Conservation (phyloP, 2,797 vertebrate genomes). For the Gallinago stenura region DNA sequence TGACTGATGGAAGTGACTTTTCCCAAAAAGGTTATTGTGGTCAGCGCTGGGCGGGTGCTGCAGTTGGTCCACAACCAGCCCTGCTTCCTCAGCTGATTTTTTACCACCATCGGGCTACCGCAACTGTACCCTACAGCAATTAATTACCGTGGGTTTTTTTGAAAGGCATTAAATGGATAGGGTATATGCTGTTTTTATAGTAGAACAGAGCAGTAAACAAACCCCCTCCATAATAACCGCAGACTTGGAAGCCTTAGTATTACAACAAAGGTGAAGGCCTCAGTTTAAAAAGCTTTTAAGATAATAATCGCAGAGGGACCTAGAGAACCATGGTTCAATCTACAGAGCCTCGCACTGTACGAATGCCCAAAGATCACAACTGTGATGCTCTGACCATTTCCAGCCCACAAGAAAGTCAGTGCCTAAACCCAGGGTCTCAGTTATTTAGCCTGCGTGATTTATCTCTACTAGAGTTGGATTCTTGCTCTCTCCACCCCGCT, state of each 20-base stretch:
- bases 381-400: not conserved
- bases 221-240: not conserved
- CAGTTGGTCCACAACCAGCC: constrained; percentile 48
- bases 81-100: constrained; percentile 74
- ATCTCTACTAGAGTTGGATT: not conserved
- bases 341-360: not conserved
- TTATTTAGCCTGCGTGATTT: not conserved
- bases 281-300: not conserved
- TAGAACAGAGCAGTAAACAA: not conserved
- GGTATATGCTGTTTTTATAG: not conserved
- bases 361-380: not conserved
- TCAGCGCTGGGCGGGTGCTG: constrained; percentile 68
- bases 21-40: constrained; percentile 83
- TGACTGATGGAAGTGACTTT: constrained; percentile 82
- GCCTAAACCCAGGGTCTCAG: not conserved
- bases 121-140: not conserved
- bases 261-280: not conserved
- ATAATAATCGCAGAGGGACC: fast-evolving
- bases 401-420: not conserved
- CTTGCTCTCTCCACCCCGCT: not conserved
- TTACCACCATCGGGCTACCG: not conserved
- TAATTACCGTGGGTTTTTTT: not conserved
- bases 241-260: not conserved
- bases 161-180: not conserved
- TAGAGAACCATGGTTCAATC: not conserved